Conservation (phyloP, 1,140 invertebrate genomes). For the Drosophila rhopaloa region DNA sequence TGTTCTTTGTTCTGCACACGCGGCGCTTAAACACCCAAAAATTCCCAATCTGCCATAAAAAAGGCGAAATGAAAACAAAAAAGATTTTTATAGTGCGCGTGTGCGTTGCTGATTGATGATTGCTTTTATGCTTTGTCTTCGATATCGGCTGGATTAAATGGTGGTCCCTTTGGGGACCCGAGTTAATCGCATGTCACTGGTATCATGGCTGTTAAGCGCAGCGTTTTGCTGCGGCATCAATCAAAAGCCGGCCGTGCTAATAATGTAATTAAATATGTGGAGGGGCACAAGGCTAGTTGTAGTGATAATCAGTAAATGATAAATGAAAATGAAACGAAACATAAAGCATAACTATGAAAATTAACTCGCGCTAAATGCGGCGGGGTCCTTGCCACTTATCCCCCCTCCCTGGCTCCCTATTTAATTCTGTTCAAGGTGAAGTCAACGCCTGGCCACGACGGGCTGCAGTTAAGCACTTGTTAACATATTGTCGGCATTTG, state of each 20-base stretch:
- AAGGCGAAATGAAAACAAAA: slow-evolving; percentile 38
- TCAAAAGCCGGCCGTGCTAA: slow-evolving; percentile 73
- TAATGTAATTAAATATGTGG: slow-evolving; percentile 80
- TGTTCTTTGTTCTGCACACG: slow-evolving; percentile 73
- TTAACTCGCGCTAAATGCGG: slow-evolving; percentile 72
- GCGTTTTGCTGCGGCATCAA: slow-evolving; percentile 77
- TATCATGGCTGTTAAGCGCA: slow-evolving; percentile 19
- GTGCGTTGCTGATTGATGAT: slow-evolving; percentile 76
- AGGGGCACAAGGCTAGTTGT: slow-evolving; percentile 54
- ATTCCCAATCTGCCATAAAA: slow-evolving; percentile 17
- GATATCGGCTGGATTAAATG: slow-evolving; percentile 34
- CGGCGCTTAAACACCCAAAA: slow-evolving; percentile 37
- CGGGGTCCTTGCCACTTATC: slow-evolving; percentile 11
- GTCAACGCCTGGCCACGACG: slow-evolving; percentile 62
- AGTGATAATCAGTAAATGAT: slow-evolving; percentile 82
- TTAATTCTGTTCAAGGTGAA: slow-evolving; percentile 59
- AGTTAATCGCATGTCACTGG: slow-evolving; percentile 35
- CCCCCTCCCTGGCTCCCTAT: neutral
- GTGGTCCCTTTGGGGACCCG: neutral
- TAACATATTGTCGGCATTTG: slow-evolving; percentile 83
- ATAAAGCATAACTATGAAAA: slow-evolving; percentile 77
- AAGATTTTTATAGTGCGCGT: slow-evolving; percentile 76
- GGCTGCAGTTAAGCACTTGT: slow-evolving; percentile 81
- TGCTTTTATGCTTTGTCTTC: slow-evolving; percentile 64
- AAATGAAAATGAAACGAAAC: slow-evolving; percentile 77